Base-by-base conservation (phyloP, 2,888 invertebrate species). In the Agriopis aurantiaria region DNA sequence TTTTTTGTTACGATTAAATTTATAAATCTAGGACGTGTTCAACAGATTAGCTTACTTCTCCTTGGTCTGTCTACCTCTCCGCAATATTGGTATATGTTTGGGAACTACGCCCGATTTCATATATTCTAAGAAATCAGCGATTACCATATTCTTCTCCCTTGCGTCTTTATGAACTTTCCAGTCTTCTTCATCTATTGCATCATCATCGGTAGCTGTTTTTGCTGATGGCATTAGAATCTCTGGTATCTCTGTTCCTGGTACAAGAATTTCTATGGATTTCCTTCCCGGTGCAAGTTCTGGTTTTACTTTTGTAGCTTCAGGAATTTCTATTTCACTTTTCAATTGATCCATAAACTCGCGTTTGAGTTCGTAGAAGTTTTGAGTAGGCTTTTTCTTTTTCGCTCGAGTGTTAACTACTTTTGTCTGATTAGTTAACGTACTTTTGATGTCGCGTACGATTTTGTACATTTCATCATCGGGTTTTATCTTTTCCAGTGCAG, bases 401-500 rank as follows among this genome's bases (percentile, higher is more conserved):
- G 58, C 41, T 33, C 33, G 33, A 33, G 33, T 33, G 3, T 33
- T 33, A 12, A 8, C n/a, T 8, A 41, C 49, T 49, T 46, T 59
- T 59, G 33, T 48, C 33, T 10, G 49, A 10, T 40, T 14, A 0
- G 10, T 49, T 14, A 62, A 4, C 12, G 61, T 52, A 12, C 52
- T 51, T 45, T 62, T 62, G 41, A 62, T 62, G 9, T 52, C 17
- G 7, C 61, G 51, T 23, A 41, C 61, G 5, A 62, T 23, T 61
- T 52, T 17, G n/a, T 52, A 7, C 51, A 61, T 52, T 7, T 62
- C 52, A 3, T 62, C 52, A 10, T 62, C 52, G 9, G 33, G 0
- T 8, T 33, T 58, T 8, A 8, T 17, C 3, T 14, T 33, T 6
- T 46, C 58, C 10, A 8, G 12, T 4, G 23, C 10, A 12, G 12